These are phyloP conservation scores for Otolemur crassicaudatus DNA, from an alignment of 2,797 vertebrate species.

Conservation along the genomic window DNA sequence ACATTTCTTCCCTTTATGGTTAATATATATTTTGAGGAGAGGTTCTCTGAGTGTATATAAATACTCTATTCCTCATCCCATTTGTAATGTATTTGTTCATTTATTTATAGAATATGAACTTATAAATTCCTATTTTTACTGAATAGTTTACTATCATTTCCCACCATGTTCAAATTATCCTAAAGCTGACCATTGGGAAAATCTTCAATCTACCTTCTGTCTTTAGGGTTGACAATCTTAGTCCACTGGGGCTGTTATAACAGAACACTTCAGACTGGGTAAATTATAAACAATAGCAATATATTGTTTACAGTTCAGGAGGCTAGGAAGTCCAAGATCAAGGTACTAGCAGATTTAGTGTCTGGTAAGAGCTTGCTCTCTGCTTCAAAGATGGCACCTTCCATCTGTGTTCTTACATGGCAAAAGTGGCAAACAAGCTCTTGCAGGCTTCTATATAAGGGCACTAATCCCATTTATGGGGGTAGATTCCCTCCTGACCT, in stretches of 20 bases:
- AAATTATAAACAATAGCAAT: not conserved
- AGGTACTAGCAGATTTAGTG: not conserved
- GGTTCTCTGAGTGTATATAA: not conserved
- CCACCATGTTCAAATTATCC: not conserved
- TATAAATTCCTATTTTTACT: conserved; percentile 1
- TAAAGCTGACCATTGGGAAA: not conserved
- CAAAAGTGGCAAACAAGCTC: not conserved
- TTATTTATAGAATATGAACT: not conserved
- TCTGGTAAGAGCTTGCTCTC: not conserved
- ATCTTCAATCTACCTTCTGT: not conserved
- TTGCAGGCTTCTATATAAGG: not conserved
- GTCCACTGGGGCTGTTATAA: not conserved
- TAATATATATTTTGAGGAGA: not conserved
- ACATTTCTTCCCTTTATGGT: not conserved
- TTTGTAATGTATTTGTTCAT: not conserved
- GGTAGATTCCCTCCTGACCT: not conserved
- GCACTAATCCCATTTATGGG: not conserved
- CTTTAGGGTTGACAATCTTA: not conserved
- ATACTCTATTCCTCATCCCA: not conserved
- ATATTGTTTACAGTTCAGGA: not conserved
- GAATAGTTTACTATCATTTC: not conserved
- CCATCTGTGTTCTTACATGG: not conserved
- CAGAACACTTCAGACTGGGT: not conserved
- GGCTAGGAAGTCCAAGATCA: not conserved
- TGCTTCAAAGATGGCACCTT: not conserved